These are phyloP conservation scores for Ageneiosus marmoratus DNA, from an alignment of 2,113 vertebrate genomes.

Conservation along the genomic window DNA sequence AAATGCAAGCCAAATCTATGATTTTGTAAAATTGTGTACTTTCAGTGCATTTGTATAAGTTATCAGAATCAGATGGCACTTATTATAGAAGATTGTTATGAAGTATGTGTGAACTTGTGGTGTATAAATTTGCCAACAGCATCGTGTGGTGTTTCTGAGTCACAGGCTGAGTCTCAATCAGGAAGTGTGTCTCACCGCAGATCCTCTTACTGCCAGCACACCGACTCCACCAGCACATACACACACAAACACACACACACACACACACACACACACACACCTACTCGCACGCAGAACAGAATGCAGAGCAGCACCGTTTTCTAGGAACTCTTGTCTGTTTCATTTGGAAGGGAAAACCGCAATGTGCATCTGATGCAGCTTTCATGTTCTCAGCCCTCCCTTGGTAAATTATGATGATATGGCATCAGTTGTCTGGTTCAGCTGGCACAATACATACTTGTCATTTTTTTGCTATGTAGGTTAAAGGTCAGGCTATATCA, in stretches of 20 bases:
- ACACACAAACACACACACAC: background rate
- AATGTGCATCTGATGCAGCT: background rate
- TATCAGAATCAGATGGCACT: background rate
- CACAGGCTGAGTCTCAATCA: slow-evolving; percentile 33
- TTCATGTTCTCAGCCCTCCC: background rate
- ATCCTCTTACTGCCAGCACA: background rate
- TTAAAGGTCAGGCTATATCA: background rate
- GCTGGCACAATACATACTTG: background rate
- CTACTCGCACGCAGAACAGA: background rate
- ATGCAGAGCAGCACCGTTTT: slow-evolving; percentile 19
- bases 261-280: background rate
- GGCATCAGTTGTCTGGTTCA: background rate
- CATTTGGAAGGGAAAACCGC: slow-evolving; percentile 17
- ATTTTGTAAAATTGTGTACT: background rate
- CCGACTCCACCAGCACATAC: background rate
- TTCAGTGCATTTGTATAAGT: background rate
- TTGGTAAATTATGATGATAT: background rate
- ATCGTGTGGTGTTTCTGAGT: slow-evolving; percentile 28
- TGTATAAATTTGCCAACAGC: slow-evolving; percentile 16
- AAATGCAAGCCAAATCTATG: background rate
- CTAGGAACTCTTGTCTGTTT: slow-evolving; percentile 24
- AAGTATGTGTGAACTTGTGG: slow-evolving; percentile 19
- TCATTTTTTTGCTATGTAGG: background rate
- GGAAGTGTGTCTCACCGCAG: slow-evolving; percentile 43
- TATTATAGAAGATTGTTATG: slow-evolving; percentile 8